Evolutionary conservation across 2,113 vertebrate species (phyloP), one percentile per base, ranked within the genome.

Genomic region (Apodemus speciosus): DNA sequence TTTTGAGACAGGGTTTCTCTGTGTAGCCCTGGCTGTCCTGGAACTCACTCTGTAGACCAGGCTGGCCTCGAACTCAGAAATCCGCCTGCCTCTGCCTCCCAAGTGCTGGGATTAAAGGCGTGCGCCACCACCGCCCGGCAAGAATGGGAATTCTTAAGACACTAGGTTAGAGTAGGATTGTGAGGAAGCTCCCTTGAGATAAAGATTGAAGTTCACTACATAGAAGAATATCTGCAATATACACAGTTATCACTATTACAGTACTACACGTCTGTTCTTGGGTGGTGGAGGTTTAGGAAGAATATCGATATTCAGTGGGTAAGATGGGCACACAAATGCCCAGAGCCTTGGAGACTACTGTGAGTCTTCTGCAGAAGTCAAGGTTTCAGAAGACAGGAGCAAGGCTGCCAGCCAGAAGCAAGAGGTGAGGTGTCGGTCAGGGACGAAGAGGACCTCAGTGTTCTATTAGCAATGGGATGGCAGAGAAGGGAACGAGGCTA

Each of bases 211-310:
- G 23, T 84, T 62, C 43, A 84, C 71, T 30, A 18, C 49, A 46
- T n/a, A 92, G 62, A 80, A 91, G 68, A 84, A 90, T 88, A 80
- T n/a, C 75, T 88, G 13, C 6, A 64, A 56, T 40, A 92, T 30
- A 49, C 4, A 43, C 51, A 56, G 25, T 51, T 58, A 81, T 46
- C 64, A 77, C 38, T 73, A 66, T 69, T 90, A 58, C 13, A 58
- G 10, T 64, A 35, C 0, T 51, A 3, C 23, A 66, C 89, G 15
- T 76, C 35, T 95, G 69, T 87, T 80, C 66, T 71, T 40, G 43
- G 27, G 51, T 72, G 72, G 9, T 38, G 10, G 72, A 15, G 46
- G 64, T 51, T 96, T 89, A 71, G 38, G 91, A 88, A 92, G 62
- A 81, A 62, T 6, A 62, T 64, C 51, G 30, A 23, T 25, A 80